phyloP scores from a whole-genome alignment of 2,797 vertebrate genomes.

The Telmatherina bonti region DNA sequence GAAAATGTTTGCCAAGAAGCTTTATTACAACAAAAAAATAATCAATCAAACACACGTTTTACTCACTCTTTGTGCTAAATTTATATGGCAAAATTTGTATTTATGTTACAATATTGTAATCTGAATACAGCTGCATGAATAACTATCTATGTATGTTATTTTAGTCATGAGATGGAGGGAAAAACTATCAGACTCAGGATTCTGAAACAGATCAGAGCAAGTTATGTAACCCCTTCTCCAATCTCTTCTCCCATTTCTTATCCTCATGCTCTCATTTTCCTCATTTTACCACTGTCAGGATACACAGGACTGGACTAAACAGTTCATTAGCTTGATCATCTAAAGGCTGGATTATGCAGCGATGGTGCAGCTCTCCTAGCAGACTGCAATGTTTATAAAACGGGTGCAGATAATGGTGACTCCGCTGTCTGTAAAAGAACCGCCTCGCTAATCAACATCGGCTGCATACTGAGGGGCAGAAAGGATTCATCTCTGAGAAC shows the following conservation, averaged over 20 bases:
- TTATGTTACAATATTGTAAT: no score
- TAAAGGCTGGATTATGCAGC: constrained; percentile 39
- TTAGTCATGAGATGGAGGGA: no score
- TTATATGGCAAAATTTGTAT: no score
- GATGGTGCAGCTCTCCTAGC: constrained; percentile 23
- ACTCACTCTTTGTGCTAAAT: no score
- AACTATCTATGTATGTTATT: no score
- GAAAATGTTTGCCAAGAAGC: no score
- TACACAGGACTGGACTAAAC: constrained; percentile 40
- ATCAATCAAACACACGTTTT: no score
- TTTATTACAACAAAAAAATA: no score
- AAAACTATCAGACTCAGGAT: neutral
- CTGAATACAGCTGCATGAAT: no score
- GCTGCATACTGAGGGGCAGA: neutral
- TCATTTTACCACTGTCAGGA: constrained; percentile 4
- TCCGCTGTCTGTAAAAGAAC: constrained; percentile 11
- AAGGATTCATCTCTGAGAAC: neutral
- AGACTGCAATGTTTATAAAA: constrained; percentile 45
- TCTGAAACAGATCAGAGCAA: constrained; percentile 35
- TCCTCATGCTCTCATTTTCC: constrained; percentile 1
- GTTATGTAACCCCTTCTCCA: neutral
- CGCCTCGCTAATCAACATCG: constrained; percentile 21
- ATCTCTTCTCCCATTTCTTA: neutral
- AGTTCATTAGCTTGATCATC: constrained; percentile 45
- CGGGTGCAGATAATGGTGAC: constrained; percentile 15